A percentile compares a stretch with the other conserved stretches of the same genome.
Evolutionary conservation across 2,888 invertebrate species (phyloP).

Genomic region (Tenthredo amoena): DNA sequence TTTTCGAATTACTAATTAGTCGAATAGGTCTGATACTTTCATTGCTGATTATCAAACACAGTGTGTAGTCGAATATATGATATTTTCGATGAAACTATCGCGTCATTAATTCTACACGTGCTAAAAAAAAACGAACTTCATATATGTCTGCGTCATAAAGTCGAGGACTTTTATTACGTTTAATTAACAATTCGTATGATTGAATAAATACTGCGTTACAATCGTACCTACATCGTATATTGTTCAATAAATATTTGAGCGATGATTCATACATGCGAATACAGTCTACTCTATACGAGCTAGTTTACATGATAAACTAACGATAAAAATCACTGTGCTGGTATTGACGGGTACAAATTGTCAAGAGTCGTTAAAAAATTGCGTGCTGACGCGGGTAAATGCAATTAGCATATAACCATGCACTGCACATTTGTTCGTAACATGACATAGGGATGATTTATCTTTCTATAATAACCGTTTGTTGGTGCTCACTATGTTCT

Average conservation of each 20-base stretch:
- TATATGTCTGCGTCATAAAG: not conserved
- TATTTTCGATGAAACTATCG: not conserved
- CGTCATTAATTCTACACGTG: not conserved
- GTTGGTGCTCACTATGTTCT: not conserved
- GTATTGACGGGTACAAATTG: constrained; percentile 15
- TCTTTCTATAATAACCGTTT: not conserved
- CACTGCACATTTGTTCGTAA: not conserved
- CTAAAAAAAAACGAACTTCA: not conserved
- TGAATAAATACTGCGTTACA: constrained; percentile 12
- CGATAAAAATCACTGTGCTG: constrained; percentile 14
- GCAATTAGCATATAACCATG: constrained; percentile 13
- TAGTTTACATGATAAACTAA: not conserved
- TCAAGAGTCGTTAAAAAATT: constrained; percentile 14
- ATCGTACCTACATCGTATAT: not conserved
- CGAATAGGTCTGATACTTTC: constrained; percentile 32
- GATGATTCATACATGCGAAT: not conserved
- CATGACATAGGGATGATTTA: constrained; percentile 4
- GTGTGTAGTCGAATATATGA: not conserved
- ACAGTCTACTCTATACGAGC: not conserved
- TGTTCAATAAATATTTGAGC: constrained; percentile 9
- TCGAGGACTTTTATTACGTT: not conserved
- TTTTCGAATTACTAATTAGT: constrained; percentile 30
- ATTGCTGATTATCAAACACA: constrained; percentile 6
- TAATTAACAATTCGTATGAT: not conserved
- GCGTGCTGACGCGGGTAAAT: not conserved